A percentile compares a stretch with the other conserved stretches of the same genome.
These are phyloP conservation scores for Stigmatopora argus DNA, from an alignment of 2,113 vertebrate species.

Conservation along the genomic window DNA sequence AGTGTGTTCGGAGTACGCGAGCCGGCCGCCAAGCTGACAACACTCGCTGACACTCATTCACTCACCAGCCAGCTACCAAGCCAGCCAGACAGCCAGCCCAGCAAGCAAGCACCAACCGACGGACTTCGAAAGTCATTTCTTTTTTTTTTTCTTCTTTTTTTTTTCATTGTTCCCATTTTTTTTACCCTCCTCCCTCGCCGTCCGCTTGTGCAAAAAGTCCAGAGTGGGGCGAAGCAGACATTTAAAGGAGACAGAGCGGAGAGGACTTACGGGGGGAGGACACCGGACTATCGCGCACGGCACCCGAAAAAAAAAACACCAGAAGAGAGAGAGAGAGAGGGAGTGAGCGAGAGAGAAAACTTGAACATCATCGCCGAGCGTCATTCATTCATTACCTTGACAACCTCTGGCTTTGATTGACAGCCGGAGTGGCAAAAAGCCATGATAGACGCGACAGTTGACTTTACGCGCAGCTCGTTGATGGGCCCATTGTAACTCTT, in stretches of 20 bases:
- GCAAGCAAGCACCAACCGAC: slow-evolving; percentile 65
- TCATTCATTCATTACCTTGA: slow-evolving; percentile 99
- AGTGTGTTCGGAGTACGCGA: slow-evolving; percentile 90
- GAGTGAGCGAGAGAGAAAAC: slow-evolving; percentile 62
- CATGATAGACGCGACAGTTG: slow-evolving; percentile 98
- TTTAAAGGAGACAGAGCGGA: slow-evolving; percentile 3
- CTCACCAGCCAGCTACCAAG: slow-evolving; percentile 70
- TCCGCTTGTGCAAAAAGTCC: slow-evolving; percentile 8
- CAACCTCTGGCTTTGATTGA: slow-evolving; percentile 99
- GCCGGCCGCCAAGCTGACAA: slow-evolving; percentile 98
- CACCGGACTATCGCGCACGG: slow-evolving; percentile 4
- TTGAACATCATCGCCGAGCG: slow-evolving; percentile 96
- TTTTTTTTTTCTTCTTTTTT: slow-evolving; percentile 12
- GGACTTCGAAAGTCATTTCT: slow-evolving; percentile 66
- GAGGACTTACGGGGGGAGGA: slow-evolving; percentile 3
- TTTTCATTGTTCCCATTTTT: slow-evolving; percentile 66
- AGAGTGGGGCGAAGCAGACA: slow-evolving; percentile 9
- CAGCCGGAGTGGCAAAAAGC: slow-evolving; percentile 99
- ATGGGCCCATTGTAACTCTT: slow-evolving; percentile 89
- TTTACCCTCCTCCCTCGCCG: slow-evolving; percentile 24
- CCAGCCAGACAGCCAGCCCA: slow-evolving; percentile 83
- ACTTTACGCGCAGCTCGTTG: slow-evolving; percentile 98
- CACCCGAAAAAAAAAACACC: slow-evolving; percentile 70
- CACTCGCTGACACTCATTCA: slow-evolving; percentile 98
- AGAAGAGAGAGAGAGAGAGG: slow-evolving; percentile 83